Evolutionary conservation across 2,888 invertebrate genomes (phyloP), one percentile per base, ranked within the genome.

Genomic region (Pollenia griseotomentosa): DNA sequence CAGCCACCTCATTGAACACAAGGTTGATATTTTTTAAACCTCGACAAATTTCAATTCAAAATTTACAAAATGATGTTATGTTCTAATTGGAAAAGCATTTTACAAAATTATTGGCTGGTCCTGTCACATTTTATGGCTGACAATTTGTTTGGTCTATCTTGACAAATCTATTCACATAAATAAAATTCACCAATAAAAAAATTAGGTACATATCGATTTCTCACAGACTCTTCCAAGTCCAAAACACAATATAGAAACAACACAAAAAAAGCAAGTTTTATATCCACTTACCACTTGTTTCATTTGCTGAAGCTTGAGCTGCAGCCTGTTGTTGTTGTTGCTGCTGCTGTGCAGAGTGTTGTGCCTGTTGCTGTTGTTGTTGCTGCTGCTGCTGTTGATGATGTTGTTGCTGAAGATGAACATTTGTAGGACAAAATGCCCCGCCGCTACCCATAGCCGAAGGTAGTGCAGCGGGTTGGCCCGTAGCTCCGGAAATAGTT

Each of bases 371-470:
- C n/a, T 90, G 90, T 12, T 90, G 91, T 91, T 88, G 88, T 33
- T 87, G 88, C 5, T 84, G 89, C 61, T 89, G 90, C 7, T 89
- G 90, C 6, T 89, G 90, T 11, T 90, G 91, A 12, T 89, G 91
- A 14, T 91, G 92, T n/a, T 91, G 92, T 33, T 92, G 93, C 57
- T 93, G 92, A 85, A 92, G 91, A 88, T 92, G 91, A 16, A 90
- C 89, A 88, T 92, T 93, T 53, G 93, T 93, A 16, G 93, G 92
- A 90, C 93, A 93, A 83, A 93, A 93, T 51, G 93, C 93, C 88
- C 93, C 93, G 12, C 93, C 91, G 6, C 92, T 93, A 61, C 92
- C 93, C 83, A 90, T 89, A 48, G 92, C 91, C 51, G 92, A 92
- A 89, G 88, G 90, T 59, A 89, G 48, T 42, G 88, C 61, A 42